phyloP scores from a whole-genome alignment of 2,797 vertebrate species.

The Clarias fuscus region DNA sequence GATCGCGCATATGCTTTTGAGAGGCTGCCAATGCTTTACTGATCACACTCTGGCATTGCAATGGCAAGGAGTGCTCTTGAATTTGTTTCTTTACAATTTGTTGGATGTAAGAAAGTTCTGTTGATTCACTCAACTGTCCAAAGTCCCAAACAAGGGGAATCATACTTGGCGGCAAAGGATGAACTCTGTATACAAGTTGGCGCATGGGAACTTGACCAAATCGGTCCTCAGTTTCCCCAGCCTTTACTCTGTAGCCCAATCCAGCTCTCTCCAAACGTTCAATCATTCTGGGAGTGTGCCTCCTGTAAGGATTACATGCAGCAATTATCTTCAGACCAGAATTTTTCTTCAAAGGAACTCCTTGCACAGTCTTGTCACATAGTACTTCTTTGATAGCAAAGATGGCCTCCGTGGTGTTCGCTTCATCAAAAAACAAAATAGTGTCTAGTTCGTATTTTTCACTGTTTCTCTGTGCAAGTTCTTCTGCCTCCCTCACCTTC shows the following conservation, averaged over 20 bases:
- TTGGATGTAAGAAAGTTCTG: conserved; percentile 74
- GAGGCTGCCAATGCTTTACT: conserved; percentile 71
- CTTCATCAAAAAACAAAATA: conserved; percentile 81
- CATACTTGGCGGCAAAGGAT: conserved; percentile 80
- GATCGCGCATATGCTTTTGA: conserved; percentile 72
- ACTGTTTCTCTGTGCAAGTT: conserved; percentile 66
- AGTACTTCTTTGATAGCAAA: conserved; percentile 80
- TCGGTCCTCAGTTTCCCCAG: conserved; percentile 75
- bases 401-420: conserved; percentile 81
- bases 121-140: conserved; percentile 75
- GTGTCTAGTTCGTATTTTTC: conserved; percentile 68
- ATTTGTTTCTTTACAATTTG: conserved; percentile 75
- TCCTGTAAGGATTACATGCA: conserved; percentile 82
- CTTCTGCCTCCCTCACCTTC: conserved; percentile 74
- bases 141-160: conserved; percentile 82
- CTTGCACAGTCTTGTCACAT: conserved; percentile 73
- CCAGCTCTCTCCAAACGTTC: conserved; percentile 77
- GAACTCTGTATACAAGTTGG: conserved; percentile 82
- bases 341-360: conserved; percentile 62
- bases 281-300: conserved; percentile 74
- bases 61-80: conserved; percentile 58
- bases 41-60: conserved; percentile 57
- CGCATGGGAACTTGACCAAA: conserved; percentile 79
- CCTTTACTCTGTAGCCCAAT: conserved; percentile 78
- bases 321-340: conserved; percentile 78